These are phyloP conservation scores for Plecturocebus donacophilus DNA, from an alignment of 2,113 vertebrate genomes.

Conservation along the genomic window DNA sequence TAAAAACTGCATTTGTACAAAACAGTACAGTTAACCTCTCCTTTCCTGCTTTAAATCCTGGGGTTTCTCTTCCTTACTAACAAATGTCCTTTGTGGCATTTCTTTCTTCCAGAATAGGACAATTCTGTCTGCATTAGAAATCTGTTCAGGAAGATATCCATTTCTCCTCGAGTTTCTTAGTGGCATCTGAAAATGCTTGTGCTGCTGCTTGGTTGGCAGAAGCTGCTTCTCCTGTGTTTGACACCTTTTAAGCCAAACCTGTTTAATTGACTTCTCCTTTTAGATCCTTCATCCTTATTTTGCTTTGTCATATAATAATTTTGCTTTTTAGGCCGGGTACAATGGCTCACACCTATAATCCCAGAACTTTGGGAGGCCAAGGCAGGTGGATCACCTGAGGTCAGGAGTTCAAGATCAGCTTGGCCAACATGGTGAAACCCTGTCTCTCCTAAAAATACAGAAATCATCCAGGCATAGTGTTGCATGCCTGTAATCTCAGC, in stretches of 20 bases:
- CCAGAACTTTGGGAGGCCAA: too few relatives aligned
- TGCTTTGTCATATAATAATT: background rate
- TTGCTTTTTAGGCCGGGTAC: background rate
- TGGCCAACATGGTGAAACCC: too few relatives aligned
- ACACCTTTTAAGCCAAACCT: background rate
- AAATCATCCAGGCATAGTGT: too few relatives aligned
- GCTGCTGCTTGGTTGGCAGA: background rate
- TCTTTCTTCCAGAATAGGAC: background rate
- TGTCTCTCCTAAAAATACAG: too few relatives aligned
- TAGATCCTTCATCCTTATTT: background rate
- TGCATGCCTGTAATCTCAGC: too few relatives aligned
- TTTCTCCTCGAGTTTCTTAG: background rate
- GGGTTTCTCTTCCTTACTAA: background rate
- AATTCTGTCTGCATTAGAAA: background rate
- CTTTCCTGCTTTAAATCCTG: background rate
- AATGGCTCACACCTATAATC: too few relatives aligned
- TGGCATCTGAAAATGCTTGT: background rate
- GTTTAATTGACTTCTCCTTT: background rate
- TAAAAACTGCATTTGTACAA: background rate
- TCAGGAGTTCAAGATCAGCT: too few relatives aligned
- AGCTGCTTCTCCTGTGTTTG: background rate
- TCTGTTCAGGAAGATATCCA: background rate
- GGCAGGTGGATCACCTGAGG: too few relatives aligned
- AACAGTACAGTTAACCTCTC: background rate
- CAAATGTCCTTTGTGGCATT: background rate